Conservation (phyloP, 2,888 invertebrate species). For the Agapetus fuscipes region DNA sequence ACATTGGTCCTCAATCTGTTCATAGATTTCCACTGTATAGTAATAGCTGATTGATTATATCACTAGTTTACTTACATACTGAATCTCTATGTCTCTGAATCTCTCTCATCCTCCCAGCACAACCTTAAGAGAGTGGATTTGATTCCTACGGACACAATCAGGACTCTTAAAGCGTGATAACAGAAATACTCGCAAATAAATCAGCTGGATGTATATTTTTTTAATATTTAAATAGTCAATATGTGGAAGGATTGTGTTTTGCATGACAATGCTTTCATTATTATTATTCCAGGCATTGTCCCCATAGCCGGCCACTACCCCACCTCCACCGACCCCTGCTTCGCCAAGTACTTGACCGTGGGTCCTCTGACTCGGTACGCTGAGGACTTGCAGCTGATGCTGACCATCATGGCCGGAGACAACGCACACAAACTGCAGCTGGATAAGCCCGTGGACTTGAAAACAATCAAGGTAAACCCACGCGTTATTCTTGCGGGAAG, state of each 20-base stretch:
- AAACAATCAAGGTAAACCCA: conserved; percentile 32
- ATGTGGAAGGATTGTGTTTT: no score
- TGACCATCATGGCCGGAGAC: conserved; percentile 51
- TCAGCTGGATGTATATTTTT: no score
- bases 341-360: conserved; percentile 42
- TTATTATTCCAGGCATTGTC: conserved; percentile 41
- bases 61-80: background rate
- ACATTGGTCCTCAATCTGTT: no score
- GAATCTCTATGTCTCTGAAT: background rate
- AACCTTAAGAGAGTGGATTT: no score
- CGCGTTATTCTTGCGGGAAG: background rate
- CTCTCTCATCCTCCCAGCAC: background rate
- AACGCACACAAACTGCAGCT: conserved; percentile 36
- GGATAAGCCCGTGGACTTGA: conserved; percentile 40
- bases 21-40: no score
- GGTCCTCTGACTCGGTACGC: conserved; percentile 75
- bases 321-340: conserved; percentile 34
- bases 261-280: no score
- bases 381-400: conserved; percentile 59
- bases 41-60: no score
- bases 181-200: no score
- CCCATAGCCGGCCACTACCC: conserved; percentile 55
- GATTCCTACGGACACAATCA: no score
- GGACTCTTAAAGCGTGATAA: no score
- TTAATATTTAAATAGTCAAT: no score